Conservation (phyloP, 2,888 invertebrate species). For the Laspeyria flexula region DNA sequence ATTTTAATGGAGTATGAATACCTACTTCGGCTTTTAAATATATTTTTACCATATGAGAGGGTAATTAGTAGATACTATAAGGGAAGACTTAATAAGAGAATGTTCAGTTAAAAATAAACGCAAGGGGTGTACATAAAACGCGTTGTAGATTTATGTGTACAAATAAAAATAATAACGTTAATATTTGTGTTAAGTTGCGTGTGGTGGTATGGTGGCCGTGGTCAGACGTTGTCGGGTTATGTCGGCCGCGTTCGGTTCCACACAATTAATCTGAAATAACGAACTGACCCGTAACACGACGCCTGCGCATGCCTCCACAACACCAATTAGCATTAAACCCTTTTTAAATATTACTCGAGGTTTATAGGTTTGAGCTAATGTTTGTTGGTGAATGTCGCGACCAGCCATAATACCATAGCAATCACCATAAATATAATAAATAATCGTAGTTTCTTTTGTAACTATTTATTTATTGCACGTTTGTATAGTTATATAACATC, state of each 20-base stretch:
- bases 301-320: conserved; percentile 67
- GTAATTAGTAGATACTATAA: no score
- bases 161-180: conserved; percentile 27
- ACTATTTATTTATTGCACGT: background rate
- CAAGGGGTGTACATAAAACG: background rate
- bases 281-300: conserved; percentile 77
- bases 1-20: no score
- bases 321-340: conserved; percentile 74
- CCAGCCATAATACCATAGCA: conserved; percentile 2
- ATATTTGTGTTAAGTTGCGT: conserved; percentile 53
- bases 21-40: no score
- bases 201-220: conserved; percentile 38
- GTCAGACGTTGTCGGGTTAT: conserved; percentile 53
- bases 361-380: conserved; percentile 32
- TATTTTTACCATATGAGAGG: no score
- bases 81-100: no score
- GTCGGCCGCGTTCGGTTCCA: conserved; percentile 81
- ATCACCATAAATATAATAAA: conserved; percentile 4
- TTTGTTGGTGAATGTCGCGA: conserved; percentile 20
- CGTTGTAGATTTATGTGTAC: background rate
- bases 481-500: background rate
- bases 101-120: no score
- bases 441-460: background rate
- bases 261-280: conserved; percentile 82
- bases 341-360: conserved; percentile 48